Evolutionary conservation across 2,113 vertebrate genomes (phyloP), one percentile per base, ranked within the genome.

Genomic region (Psephotus haematonotus): DNA sequence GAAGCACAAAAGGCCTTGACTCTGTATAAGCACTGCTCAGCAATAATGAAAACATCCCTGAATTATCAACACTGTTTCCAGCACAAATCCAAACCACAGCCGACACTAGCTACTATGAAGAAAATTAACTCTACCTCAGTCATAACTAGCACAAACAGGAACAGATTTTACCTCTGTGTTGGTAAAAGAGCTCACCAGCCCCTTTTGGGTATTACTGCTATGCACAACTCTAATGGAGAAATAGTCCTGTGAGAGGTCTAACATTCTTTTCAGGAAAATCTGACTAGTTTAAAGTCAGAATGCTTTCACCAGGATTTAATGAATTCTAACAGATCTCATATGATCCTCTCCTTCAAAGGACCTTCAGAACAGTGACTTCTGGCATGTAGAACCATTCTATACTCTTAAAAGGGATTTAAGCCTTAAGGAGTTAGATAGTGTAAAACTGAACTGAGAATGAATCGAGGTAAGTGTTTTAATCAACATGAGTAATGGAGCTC

Each of bases 31-130:
- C 15, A 0, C 24, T 43, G 37, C 11, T 44, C 59, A 72, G n/a
- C 43, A 35, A 1, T 18, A 39, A 35, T 0, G 0, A 50, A 23
- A 60, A 24, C 31, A 85, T 4, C 33, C 3, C 16, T 11, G 22
- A 10, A 2, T 28, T 72, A 47, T 4, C 46, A n/a, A 37, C 17
- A 6, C 29, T 37, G 39, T 50, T 52, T 47, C 4, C 16, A 37
- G 16, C 25, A 65, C n/a, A 33, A 31, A 85, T 27, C 24, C 14
- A 20, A 60, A 90, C 23, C 25, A 29, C 5, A 37, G 29, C 15
- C 33, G 4, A 2, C 11, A 28, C 15, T 5, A 92, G 17, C 10
- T 43, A 15, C 33, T 25, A 0, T 12, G 7, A 62, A 64, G 33
- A 69, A 74, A 78, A 50, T 5, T 23, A 60, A 11, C 44, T 25